phyloP scores from a whole-genome alignment of 2,888 invertebrate genomes.

The Spatulosminthurus flaviceps region DNA sequence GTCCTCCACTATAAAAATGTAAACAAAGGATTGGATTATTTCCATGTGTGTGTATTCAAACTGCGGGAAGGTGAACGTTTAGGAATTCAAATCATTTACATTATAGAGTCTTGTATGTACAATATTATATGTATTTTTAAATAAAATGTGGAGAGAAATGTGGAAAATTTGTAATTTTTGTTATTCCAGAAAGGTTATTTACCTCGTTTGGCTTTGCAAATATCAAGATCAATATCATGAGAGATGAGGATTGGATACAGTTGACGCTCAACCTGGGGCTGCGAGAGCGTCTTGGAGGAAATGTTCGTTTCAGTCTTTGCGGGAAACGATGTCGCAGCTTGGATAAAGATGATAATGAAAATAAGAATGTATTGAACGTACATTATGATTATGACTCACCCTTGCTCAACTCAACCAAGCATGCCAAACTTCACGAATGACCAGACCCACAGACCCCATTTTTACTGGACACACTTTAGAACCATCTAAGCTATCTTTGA shows the following conservation, averaged over 20 bases:
- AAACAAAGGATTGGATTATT: too few species aligned
- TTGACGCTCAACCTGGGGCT: slow-evolving; percentile 19
- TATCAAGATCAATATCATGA: slow-evolving; percentile 54
- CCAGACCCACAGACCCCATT: slow-evolving; percentile 46
- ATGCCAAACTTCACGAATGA: slow-evolving; percentile 37
- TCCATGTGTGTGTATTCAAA: too few species aligned
- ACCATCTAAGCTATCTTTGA: neutral
- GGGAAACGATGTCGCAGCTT: slow-evolving; percentile 15
- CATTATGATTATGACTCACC: slow-evolving; percentile 43
- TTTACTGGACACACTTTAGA: slow-evolving; percentile 15
- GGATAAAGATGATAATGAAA: slow-evolving; percentile 27
- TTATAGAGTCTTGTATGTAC: too few species aligned
- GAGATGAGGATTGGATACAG: slow-evolving; percentile 43
- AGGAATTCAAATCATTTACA: too few species aligned
- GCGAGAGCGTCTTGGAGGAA: neutral
- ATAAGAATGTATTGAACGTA: slow-evolving; percentile 38
- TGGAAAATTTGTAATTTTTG: neutral
- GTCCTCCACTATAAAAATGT: slow-evolving; percentile 41
- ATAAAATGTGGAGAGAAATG: neutral
- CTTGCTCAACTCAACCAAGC: slow-evolving; percentile 29
- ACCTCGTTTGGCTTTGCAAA: slow-evolving; percentile 51
- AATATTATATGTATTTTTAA: too few species aligned
- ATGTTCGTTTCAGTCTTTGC: neutral
- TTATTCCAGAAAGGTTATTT: neutral
- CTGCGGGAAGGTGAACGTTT: too few species aligned